phyloP scores from a whole-genome alignment of 2,888 invertebrate species.

The Lasioglossum pauxillum region DNA sequence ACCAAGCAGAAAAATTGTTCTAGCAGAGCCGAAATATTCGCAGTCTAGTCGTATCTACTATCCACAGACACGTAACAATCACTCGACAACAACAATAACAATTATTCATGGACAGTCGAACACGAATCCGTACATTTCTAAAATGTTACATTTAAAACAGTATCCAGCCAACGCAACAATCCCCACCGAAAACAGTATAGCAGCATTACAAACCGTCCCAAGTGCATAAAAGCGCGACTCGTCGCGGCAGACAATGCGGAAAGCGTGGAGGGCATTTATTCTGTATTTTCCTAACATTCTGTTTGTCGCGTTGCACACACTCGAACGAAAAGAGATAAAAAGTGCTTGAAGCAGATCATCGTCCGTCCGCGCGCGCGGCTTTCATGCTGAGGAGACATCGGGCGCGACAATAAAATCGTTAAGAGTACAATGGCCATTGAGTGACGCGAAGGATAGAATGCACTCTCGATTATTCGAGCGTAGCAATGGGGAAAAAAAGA shows the following conservation, averaged over 20 bases:
- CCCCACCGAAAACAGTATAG: background rate
- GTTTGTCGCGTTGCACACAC: conserved; percentile 14
- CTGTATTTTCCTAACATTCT: background rate
- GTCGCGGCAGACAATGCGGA: background rate
- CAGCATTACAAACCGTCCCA: background rate
- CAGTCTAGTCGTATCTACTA: background rate
- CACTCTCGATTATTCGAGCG: conserved; percentile 11
- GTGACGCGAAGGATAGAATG: background rate
- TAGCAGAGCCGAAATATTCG: background rate
- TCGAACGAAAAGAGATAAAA: background rate
- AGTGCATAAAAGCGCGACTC: background rate
- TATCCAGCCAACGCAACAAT: background rate
- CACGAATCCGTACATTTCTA: background rate
- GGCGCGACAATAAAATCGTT: conserved; percentile 18
- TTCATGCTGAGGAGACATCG: conserved; percentile 14
- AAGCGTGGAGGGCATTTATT: background rate
- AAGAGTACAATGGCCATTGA: conserved; percentile 12
- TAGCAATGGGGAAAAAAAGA: background rate
- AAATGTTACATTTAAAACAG: background rate
- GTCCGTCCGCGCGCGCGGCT: background rate
- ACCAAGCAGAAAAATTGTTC: too few relatives aligned
- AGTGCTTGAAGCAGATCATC: background rate
- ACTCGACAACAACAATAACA: background rate
- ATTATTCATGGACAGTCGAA: background rate
- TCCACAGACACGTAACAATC: background rate